Percentiles rank a stretch among this genome's conserved stretches.
phyloP scores from a whole-genome alignment of 2,888 invertebrate genomes.

The Pachycephus smyrnensis region DNA sequence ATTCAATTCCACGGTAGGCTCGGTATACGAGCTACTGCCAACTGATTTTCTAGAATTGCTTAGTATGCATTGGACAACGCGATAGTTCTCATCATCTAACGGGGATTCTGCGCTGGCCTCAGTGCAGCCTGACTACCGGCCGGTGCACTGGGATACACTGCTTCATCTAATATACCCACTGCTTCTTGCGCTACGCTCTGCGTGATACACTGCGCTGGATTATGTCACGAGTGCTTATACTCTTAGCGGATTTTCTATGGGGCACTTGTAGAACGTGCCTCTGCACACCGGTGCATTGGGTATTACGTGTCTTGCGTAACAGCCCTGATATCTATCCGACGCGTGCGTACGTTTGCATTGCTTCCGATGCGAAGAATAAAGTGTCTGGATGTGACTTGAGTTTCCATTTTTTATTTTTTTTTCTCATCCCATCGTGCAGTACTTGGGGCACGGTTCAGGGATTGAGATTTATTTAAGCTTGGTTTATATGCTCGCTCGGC shows the following conservation, averaged over 20 bases:
- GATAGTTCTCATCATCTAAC: slow-evolving; percentile 37
- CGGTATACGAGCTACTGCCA: slow-evolving; percentile 34
- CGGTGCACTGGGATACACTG: too few relatives aligned
- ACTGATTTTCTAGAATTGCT: slow-evolving; percentile 49
- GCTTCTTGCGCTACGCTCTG: slow-evolving; percentile 9
- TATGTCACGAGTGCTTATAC: slow-evolving; percentile 38
- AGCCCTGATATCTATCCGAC: too few relatives aligned
- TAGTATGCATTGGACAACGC: slow-evolving; percentile 47
- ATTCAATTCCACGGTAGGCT: slow-evolving; percentile 39
- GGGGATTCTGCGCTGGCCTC: slow-evolving; percentile 28
- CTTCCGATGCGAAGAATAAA: too few relatives aligned
- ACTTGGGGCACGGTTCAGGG: not conserved
- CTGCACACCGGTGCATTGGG: not conserved
- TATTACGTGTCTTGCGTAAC: too few relatives aligned
- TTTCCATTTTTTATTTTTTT: slow-evolving; percentile 38
- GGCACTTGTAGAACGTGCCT: slow-evolving; percentile 12
- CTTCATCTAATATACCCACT: not conserved
- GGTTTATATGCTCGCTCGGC: too few relatives aligned
- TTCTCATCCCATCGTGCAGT: slow-evolving; percentile 8
- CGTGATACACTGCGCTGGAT: slow-evolving; percentile 32
- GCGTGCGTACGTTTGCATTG: too few relatives aligned
- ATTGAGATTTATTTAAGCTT: too few relatives aligned
- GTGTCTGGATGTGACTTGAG: too few relatives aligned
- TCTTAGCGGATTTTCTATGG: not conserved
- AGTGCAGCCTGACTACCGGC: too few relatives aligned